These are phyloP conservation scores for Bicyclus anynana DNA, from an alignment of 1,140 invertebrate species.

Conservation along the genomic window DNA sequence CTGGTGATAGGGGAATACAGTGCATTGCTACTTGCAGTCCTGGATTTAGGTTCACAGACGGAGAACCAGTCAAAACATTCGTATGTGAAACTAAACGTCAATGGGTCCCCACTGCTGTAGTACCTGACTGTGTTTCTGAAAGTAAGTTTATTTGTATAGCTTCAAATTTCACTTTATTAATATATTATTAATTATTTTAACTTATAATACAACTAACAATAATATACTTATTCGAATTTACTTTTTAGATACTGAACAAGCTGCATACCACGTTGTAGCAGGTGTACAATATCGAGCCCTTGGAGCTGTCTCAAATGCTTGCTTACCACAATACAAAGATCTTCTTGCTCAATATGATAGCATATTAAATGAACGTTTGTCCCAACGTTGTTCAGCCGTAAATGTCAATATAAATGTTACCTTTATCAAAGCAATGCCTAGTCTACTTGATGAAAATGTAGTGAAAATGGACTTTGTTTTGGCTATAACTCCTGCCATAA, in stretches of 20 bases:
- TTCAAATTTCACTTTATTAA: not conserved
- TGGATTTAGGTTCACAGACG: conserved; percentile 95
- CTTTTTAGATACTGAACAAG: conserved; percentile 90
- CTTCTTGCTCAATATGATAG: conserved; percentile 89
- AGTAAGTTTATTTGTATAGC: conserved; percentile 69
- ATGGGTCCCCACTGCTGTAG: conserved; percentile 91
- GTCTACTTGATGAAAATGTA: conserved; percentile 89
- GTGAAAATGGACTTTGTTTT: conserved; percentile 92
- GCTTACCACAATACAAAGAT: conserved; percentile 91
- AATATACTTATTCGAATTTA: conserved; percentile 8
- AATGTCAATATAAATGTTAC: conserved; percentile 97
- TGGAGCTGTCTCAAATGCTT: conserved; percentile 89
- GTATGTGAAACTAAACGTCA: conserved; percentile 86
- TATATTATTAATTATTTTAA: not conserved
- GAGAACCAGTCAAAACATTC: conserved; percentile 91
- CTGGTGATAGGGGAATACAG: conserved; percentile 88
- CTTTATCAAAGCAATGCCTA: conserved; percentile 88
- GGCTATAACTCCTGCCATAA: conserved; percentile 90
- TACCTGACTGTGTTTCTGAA: conserved; percentile 96
- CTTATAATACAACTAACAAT: not conserved
- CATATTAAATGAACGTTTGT: conserved; percentile 88
- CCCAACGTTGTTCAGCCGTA: conserved; percentile 94
- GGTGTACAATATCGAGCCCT: conserved; percentile 93
- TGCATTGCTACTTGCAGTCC: conserved; percentile 94
- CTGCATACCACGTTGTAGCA: conserved; percentile 93